Evolutionary conservation across 2,113 vertebrate species (phyloP).

Genomic region (Neolamprologus devosi): DNA sequence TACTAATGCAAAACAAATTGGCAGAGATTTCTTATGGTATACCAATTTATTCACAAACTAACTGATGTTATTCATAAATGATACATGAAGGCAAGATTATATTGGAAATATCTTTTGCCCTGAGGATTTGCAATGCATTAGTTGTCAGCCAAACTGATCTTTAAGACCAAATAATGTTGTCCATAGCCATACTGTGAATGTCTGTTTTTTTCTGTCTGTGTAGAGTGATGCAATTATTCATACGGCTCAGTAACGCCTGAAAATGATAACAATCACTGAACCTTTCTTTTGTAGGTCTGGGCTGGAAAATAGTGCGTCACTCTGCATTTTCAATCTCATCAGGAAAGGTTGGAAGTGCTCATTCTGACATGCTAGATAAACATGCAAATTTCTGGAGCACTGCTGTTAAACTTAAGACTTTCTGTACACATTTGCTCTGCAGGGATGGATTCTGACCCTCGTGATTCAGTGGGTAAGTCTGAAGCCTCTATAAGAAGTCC

Average conservation of each 20-base stretch:
- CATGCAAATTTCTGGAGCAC: conserved; percentile 3
- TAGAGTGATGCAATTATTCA: conserved; percentile 15
- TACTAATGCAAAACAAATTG: background rate
- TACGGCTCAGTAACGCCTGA: background rate
- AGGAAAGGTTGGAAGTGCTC: background rate
- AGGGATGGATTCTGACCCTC: conserved; percentile 26
- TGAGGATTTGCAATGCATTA: background rate
- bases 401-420: background rate
- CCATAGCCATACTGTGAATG: background rate
- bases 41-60: background rate
- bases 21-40: background rate
- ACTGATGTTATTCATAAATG: background rate
- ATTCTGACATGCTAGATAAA: conserved; percentile 13
- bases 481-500: conserved; percentile 1
- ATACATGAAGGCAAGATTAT: background rate
- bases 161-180: background rate
- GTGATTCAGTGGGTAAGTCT: background rate
- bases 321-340: conserved; percentile 7
- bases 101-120: background rate
- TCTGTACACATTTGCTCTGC: background rate
- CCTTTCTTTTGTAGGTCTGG: background rate
- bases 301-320: background rate
- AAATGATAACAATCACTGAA: background rate
- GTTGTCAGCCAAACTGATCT: background rate
- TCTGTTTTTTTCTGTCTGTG: background rate